Percentiles rank a stretch among this genome's conserved stretches.
Conservation (phyloP, 2,797 vertebrate species). For the Sarcophilus harrisii region DNA sequence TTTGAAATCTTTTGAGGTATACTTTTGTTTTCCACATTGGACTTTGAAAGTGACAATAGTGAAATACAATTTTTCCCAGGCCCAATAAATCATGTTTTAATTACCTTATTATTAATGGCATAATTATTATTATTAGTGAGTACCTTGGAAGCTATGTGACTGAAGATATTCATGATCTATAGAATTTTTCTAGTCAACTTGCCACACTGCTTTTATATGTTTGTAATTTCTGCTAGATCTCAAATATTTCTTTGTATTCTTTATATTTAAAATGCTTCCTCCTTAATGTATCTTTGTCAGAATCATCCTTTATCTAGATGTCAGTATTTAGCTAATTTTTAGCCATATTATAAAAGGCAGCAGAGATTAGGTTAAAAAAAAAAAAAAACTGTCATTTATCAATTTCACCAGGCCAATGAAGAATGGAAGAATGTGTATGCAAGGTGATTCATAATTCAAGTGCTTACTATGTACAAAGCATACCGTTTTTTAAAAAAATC, state of each 20-base stretch:
- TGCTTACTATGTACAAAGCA: neutral
- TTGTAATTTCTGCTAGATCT: constrained; percentile 20
- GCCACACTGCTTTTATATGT: neutral
- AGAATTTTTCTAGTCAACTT: neutral
- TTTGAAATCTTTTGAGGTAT: constrained; percentile 23
- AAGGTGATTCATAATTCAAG: neutral
- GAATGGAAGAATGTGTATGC: neutral
- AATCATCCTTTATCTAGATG: neutral
- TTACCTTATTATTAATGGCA: neutral
- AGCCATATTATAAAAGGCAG: neutral
- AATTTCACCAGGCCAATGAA: neutral
- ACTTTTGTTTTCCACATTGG: constrained; percentile 21
- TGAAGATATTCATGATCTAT: neutral
- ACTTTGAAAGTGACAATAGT: constrained; percentile 27
- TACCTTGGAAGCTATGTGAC: neutral
- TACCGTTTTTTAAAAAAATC: neutral
- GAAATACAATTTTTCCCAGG: neutral
- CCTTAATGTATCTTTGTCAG: neutral
- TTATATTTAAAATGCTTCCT: constrained; percentile 29
- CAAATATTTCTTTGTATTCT: neutral
- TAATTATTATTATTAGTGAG: neutral
- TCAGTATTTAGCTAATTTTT: neutral
- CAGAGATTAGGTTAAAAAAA: neutral
- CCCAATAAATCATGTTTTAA: neutral
- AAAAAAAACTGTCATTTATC: neutral